Evolutionary conservation across 2,888 invertebrate species (phyloP), one percentile per base, ranked within the genome.

Genomic region (Elysia crispata): DNA sequence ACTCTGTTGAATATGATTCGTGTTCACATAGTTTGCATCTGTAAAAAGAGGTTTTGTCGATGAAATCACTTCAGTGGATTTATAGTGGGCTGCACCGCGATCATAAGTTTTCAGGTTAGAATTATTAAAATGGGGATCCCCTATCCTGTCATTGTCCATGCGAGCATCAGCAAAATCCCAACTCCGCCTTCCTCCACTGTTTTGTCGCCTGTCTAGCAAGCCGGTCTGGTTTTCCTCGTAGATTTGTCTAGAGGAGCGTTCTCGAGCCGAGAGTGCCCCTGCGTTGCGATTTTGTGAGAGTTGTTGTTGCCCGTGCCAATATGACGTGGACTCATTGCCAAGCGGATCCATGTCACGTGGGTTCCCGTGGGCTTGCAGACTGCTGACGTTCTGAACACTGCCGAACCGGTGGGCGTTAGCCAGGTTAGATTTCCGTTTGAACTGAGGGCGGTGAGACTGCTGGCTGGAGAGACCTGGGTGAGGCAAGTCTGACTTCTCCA

Each of bases 341-440:
- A 41, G 3, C 11, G 41, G 41, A 69, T 66, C 69, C 8, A 62
- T 49, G 49, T 80, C 57, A 5, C 69, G 75, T 25, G 73, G 57
- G 49, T 70, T 62, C 18, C 79, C 77, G 33, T 77, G 66, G 0
- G 64, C 62, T 25, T 79, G 79, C 15, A 50, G 30, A 25, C 54
- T 75, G 41, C 76, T 76, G 66, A 83, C 67, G 50, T 83, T 83
- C 75, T 83, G 83, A 69, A 83, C 72, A 66, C 80, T 80, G 30
- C 77, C 77, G 72, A 66, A 77, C 20, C 62, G 72, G 54, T 75
- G 80, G 1, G 76, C 11, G 20, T 66, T 69, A 18, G 75, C 67
- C 18, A 81, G 54, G 28, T 80, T 80, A 23, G 23, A 41, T 0
- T 33, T 57, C 20, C 57, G 13, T 54, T 60, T 74, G 18, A 54